Evolutionary conservation across 2,888 invertebrate genomes (phyloP).

Genomic region (Melanargia galathea): DNA sequence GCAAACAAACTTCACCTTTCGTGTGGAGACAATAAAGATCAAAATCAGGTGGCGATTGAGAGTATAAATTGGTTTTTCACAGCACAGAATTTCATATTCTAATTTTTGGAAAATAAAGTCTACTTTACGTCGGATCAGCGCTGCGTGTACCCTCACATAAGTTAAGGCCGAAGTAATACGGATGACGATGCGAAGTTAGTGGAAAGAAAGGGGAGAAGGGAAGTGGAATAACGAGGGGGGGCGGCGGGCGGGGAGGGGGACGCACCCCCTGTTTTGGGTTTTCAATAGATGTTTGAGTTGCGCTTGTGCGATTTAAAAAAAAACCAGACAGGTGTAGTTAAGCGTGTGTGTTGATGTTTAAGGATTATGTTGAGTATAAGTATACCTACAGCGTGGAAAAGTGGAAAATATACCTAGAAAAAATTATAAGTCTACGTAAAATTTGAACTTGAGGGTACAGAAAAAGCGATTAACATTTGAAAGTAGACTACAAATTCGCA

Average conservation of each 20-base stretch:
- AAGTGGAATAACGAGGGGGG: slow-evolving; percentile 70
- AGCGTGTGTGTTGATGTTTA: slow-evolving; percentile 37
- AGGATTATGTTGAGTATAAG: slow-evolving; percentile 7
- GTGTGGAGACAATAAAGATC: slow-evolving; percentile 35
- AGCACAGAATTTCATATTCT: slow-evolving; percentile 45
- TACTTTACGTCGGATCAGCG: slow-evolving; percentile 42
- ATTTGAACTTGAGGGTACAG: no score
- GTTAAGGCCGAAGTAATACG: slow-evolving; percentile 81
- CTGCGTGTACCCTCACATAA: slow-evolving; percentile 73
- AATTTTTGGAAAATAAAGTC: slow-evolving; percentile 25
- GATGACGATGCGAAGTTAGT: slow-evolving; percentile 81
- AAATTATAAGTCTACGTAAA: no score
- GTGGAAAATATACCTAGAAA: background rate
- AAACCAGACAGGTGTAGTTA: slow-evolving; percentile 71
- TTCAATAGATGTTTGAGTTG: slow-evolving; percentile 81
- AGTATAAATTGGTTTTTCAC: slow-evolving; percentile 67
- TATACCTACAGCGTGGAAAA: no score
- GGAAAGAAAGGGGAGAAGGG: slow-evolving; percentile 79
- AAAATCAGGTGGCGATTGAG: slow-evolving; percentile 48
- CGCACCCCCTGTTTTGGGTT: slow-evolving; percentile 78
- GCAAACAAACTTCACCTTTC: slow-evolving; percentile 51
- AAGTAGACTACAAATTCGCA: no score
- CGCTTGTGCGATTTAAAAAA: slow-evolving; percentile 66
- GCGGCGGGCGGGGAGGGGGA: slow-evolving; percentile 44
- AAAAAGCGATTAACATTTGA: no score